Percentiles rank a stretch among this genome's conserved stretches.
phyloP scores from a whole-genome alignment of 2,888 invertebrate genomes.

The Spodoptera littoralis region DNA sequence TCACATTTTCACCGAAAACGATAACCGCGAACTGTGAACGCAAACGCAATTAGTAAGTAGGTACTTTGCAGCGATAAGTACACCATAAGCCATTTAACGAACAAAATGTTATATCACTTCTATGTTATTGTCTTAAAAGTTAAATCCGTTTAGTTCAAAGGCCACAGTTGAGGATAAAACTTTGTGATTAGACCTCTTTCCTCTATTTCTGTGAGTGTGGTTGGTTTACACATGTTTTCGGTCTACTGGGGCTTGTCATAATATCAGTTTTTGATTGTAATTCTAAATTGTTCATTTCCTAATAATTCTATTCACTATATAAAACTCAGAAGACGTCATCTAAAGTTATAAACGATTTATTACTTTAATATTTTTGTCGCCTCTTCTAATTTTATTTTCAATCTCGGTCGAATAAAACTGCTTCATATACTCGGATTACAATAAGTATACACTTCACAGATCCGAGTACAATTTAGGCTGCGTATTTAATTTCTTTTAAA shows the following conservation, averaged over 20 bases:
- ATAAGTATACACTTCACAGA: too few relatives aligned
- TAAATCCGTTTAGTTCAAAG: constrained; percentile 33
- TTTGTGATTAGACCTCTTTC: constrained; percentile 15
- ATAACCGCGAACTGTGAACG: constrained; percentile 40
- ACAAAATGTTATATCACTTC: constrained; percentile 30
- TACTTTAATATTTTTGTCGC: too few relatives aligned
- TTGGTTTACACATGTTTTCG: background rate
- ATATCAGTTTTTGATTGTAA: background rate
- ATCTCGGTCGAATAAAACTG: too few relatives aligned
- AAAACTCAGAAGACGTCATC: too few relatives aligned
- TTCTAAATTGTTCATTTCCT: too few relatives aligned
- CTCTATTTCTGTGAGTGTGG: constrained; percentile 1
- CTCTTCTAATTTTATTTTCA: too few relatives aligned
- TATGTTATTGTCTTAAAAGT: constrained; percentile 34
- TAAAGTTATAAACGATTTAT: too few relatives aligned
- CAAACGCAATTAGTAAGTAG: constrained; percentile 48
- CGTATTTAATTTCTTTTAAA: too few relatives aligned
- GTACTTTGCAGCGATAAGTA: constrained; percentile 41
- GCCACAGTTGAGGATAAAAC: constrained; percentile 19
- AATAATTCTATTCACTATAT: too few relatives aligned
- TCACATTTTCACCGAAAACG: constrained; percentile 42
- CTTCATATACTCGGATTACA: too few relatives aligned
- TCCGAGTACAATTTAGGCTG: too few relatives aligned
- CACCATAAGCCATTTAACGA: constrained; percentile 42
- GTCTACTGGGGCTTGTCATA: background rate